Conservation (phyloP, 2,888 invertebrate genomes). For the Lathronympha strigana region DNA sequence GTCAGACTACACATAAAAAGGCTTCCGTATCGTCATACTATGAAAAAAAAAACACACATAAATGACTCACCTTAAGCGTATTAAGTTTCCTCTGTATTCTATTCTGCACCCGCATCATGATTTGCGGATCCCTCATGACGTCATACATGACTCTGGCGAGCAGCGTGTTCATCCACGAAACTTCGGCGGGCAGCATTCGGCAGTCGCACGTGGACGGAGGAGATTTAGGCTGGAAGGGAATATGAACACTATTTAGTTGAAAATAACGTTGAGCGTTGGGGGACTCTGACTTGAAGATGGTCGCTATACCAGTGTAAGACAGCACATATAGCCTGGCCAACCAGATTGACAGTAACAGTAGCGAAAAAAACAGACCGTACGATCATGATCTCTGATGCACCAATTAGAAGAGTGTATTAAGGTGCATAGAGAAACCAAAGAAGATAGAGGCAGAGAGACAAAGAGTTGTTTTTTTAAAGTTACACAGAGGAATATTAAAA, state of each 20-base stretch:
- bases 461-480: too few species aligned
- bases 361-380: too few species aligned
- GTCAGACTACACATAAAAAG: too few species aligned
- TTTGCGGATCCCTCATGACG: constrained; percentile 88
- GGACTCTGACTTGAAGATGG: not conserved
- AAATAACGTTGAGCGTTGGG: not conserved
- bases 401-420: too few species aligned
- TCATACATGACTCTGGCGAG: constrained; percentile 92
- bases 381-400: too few species aligned
- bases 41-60: not conserved
- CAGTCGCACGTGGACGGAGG: constrained; percentile 59
- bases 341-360: too few species aligned
- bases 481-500: too few species aligned
- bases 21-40: too few species aligned
- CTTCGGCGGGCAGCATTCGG: constrained; percentile 74
- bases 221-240: constrained; percentile 52
- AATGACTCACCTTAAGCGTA: constrained; percentile 88
- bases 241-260: not conserved
- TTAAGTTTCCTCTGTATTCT: constrained; percentile 94
- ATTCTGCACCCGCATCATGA: constrained; percentile 88
- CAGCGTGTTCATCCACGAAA: constrained; percentile 91
- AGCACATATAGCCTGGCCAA: too few species aligned
- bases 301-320: not conserved
- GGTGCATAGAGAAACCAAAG: too few species aligned
- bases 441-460: too few species aligned